Percentiles rank a stretch among this genome's conserved stretches.
Evolutionary conservation across 2,888 invertebrate species (phyloP).

Genomic region (Philopedon plagiatum): DNA sequence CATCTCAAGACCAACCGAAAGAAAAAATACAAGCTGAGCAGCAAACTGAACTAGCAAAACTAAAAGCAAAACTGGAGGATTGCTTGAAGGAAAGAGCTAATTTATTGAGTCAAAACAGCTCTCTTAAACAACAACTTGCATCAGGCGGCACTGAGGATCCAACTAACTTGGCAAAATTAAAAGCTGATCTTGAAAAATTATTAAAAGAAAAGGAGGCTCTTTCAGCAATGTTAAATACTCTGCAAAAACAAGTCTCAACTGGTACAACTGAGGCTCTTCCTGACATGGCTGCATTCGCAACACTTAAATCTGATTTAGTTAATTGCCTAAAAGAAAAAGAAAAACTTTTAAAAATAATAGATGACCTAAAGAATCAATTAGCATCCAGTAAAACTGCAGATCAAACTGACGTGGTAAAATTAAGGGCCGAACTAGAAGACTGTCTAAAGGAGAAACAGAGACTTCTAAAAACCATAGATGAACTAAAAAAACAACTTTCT

Average conservation of each 20-base stretch:
- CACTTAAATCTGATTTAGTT: conserved; percentile 38
- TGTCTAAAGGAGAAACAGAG: conserved; percentile 33
- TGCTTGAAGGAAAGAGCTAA: conserved; percentile 36
- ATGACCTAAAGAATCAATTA: conserved; percentile 27
- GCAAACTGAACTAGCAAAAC: neutral
- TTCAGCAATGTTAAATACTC: conserved; percentile 7
- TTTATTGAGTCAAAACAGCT: conserved; percentile 21
- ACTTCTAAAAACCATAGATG: conserved; percentile 18
- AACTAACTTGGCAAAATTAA: conserved; percentile 34
- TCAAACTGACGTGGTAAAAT: neutral
- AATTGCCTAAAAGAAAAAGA: conserved; percentile 36
- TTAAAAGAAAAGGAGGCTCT: conserved; percentile 27
- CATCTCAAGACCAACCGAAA: neutral
- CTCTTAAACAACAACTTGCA: conserved; percentile 20
- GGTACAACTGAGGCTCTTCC: too few relatives aligned
- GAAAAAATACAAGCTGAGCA: too few relatives aligned
- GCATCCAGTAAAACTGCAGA: neutral
- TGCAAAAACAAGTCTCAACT: conserved; percentile 24
- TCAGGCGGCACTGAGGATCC: conserved; percentile 16
- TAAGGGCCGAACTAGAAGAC: conserved; percentile 32
- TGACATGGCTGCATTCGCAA: conserved; percentile 6
- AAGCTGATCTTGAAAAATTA: conserved; percentile 38
- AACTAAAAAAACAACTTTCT: neutral
- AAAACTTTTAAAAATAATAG: conserved; percentile 20
- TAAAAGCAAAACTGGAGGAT: conserved; percentile 32